phyloP scores from a whole-genome alignment of 2,113 vertebrate genomes.

The Lophura nycthemera region DNA sequence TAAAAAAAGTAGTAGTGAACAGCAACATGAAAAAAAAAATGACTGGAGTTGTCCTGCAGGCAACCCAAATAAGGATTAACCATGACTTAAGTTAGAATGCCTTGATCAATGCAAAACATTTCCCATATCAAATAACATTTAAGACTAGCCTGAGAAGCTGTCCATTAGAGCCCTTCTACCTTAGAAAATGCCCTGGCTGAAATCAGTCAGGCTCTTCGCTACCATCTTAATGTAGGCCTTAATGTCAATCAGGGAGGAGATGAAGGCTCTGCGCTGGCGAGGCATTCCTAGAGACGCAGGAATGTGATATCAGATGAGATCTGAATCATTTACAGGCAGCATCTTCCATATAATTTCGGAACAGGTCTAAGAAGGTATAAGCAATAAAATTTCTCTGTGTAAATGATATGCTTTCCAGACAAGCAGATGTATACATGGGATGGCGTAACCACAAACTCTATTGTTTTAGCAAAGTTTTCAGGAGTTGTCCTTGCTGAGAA shows the following conservation, averaged over 20 bases:
- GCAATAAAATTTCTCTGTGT: background rate
- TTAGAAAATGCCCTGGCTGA: background rate
- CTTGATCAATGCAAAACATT: background rate
- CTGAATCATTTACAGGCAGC: fast-evolving
- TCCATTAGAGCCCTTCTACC: background rate
- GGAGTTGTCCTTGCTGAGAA: background rate
- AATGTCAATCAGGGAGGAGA: background rate
- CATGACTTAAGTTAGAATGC: background rate
- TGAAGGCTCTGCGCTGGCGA: background rate
- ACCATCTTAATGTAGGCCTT: too few relatives aligned
- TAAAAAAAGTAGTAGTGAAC: constrained; percentile 29
- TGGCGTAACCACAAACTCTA: background rate
- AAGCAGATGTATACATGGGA: fast-evolving
- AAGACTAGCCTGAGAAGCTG: background rate
- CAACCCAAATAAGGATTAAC: constrained; percentile 24
- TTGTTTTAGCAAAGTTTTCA: background rate
- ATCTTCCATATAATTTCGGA: background rate
- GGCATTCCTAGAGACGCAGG: background rate
- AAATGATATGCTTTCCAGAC: background rate
- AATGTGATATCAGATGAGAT: background rate
- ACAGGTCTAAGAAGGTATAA: background rate
- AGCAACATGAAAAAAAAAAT: background rate
- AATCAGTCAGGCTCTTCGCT: background rate
- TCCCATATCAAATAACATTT: background rate
- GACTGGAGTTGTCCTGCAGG: background rate